These are phyloP conservation scores for Rousettus leschenaultii DNA, from an alignment of 2,113 vertebrate species.

Conservation along the genomic window DNA sequence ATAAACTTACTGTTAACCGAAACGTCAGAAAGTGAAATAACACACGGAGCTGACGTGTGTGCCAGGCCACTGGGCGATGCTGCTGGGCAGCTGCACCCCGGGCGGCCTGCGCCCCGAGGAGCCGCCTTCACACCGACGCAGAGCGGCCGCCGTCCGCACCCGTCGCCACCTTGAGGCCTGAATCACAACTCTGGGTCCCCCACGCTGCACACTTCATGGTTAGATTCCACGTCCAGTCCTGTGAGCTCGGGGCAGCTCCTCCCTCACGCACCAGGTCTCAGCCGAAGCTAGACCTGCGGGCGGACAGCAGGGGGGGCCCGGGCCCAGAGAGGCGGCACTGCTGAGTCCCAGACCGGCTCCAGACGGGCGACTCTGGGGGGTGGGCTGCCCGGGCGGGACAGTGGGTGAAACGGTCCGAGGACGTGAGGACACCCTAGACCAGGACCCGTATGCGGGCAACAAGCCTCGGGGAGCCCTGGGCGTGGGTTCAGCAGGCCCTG, in stretches of 20 bases:
- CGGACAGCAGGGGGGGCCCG: background rate
- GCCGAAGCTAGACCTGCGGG: too few species aligned
- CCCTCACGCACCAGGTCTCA: accelerated
- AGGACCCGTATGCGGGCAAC: accelerated
- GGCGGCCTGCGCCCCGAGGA: too few species aligned
- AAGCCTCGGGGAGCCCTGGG: accelerated
- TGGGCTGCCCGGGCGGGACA: background rate
- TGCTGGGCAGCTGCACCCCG: too few species aligned
- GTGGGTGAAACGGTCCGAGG: background rate
- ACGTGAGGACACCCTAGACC: background rate
- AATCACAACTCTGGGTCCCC: too few species aligned
- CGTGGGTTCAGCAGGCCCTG: background rate
- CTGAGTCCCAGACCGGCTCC: background rate
- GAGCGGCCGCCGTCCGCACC: too few species aligned
- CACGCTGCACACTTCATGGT: too few species aligned
- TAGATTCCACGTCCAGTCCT: too few species aligned
- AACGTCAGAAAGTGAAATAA: background rate
- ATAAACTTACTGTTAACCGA: background rate
- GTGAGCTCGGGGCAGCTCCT: too few species aligned
- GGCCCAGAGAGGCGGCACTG: accelerated
- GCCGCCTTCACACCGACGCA: too few species aligned
- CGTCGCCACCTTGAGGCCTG: too few species aligned
- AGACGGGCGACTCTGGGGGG: too few species aligned
- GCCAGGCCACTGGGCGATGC: too few species aligned
- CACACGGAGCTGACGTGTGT: background rate